A percentile compares a stretch with the other conserved stretches of the same genome.
These are phyloP conservation scores for Nephrotoma flavescens DNA, from an alignment of 2,888 invertebrate species.

Conservation along the genomic window DNA sequence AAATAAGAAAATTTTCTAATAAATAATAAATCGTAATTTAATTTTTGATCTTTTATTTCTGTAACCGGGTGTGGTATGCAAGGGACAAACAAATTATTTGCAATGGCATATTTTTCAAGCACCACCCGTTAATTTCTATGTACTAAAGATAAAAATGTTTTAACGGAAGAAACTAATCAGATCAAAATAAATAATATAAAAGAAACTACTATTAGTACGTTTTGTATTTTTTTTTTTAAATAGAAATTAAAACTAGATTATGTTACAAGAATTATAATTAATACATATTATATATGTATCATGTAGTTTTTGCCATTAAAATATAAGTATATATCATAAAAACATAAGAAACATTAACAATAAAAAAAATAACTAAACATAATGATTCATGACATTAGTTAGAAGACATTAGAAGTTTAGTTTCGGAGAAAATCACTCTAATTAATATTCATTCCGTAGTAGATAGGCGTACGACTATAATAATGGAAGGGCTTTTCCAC, in stretches of 20 bases:
- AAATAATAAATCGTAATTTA: background rate
- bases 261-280: background rate
- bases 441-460: background rate
- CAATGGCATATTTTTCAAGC: background rate
- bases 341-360: background rate
- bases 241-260: background rate
- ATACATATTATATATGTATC: background rate
- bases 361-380: background rate
- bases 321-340: background rate
- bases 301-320: background rate
- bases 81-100: too few relatives aligned
- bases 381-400: background rate
- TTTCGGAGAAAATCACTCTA: background rate
- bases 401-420: background rate
- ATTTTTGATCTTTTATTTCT: background rate
- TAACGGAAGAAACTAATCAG: background rate
- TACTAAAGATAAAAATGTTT: background rate
- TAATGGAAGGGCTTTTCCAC: background rate
- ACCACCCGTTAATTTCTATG: background rate
- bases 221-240: background rate
- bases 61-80: background rate
- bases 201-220: background rate
- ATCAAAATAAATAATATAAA: background rate
- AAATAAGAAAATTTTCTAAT: background rate
- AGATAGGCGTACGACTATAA: background rate